phyloP scores from a whole-genome alignment of 2,888 invertebrate species.

The Adineta ricciae region DNA sequence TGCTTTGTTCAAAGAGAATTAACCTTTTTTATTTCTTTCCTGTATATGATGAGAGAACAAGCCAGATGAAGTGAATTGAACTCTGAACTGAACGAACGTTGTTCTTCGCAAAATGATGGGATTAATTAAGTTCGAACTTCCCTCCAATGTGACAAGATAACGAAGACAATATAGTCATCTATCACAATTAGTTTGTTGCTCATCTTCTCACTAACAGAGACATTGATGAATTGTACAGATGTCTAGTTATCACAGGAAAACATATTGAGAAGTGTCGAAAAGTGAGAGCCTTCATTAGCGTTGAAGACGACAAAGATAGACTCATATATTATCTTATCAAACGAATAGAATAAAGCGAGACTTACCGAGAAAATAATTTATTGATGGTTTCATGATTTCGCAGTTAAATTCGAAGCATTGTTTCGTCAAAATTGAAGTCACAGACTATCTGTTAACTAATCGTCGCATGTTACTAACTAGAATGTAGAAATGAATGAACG shows the following conservation, averaged over 20 bases:
- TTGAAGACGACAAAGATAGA: not conserved
- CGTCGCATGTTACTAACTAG: not conserved
- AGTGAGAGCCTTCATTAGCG: constrained; percentile 4
- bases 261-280: not conserved
- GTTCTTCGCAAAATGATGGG: not conserved
- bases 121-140: constrained; percentile 7
- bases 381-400: not conserved
- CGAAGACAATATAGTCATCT: not conserved
- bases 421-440: not conserved
- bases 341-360: not conserved
- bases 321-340: not conserved
- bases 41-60: not conserved
- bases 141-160: not conserved
- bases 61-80: not conserved
- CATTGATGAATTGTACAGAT: constrained; percentile 9
- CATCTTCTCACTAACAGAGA: constrained; percentile 13
- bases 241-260: constrained; percentile 6
- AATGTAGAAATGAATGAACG: not conserved
- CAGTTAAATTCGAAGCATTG: not conserved
- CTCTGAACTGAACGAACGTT: not conserved
- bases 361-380: not conserved
- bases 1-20: not conserved
- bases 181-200: constrained; percentile 8
- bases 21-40: not conserved
- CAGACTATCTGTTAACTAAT: not conserved